Evolutionary conservation across 2,113 vertebrate genomes (phyloP).

Genomic region (Clinocottus analis): DNA sequence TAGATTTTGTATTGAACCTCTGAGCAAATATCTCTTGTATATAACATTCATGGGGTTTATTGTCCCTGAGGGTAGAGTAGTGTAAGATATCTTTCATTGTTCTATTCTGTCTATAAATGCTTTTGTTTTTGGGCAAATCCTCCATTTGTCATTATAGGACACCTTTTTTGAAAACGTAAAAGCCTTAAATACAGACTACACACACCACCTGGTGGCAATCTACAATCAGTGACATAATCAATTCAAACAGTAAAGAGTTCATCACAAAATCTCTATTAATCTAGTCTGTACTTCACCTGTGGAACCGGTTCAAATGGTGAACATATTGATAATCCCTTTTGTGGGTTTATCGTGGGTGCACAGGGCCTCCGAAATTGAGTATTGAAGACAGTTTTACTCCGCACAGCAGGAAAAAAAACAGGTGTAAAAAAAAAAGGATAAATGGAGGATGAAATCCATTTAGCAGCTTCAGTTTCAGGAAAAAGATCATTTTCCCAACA

Average conservation of each 20-base stretch:
- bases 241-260: background rate
- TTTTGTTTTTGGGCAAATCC: background rate
- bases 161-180: background rate
- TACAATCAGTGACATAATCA: background rate
- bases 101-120: no score
- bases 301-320: background rate
- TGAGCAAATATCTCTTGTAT: background rate
- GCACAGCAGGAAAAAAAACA: no score
- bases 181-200: background rate
- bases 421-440: no score
- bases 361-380: no score
- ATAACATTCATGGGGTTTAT: background rate
- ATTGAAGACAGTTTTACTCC: no score
- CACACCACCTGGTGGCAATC: conserved; percentile 16
- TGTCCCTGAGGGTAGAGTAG: background rate
- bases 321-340: no score
- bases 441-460: no score
- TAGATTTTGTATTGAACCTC: no score
- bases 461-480: no score
- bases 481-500: no score
- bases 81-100: background rate
- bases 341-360: no score
- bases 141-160: background rate
- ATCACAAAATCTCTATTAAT: background rate
- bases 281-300: background rate